These are phyloP conservation scores for Pyrochroa serraticornis DNA, from an alignment of 2,888 invertebrate species.

Conservation along the genomic window DNA sequence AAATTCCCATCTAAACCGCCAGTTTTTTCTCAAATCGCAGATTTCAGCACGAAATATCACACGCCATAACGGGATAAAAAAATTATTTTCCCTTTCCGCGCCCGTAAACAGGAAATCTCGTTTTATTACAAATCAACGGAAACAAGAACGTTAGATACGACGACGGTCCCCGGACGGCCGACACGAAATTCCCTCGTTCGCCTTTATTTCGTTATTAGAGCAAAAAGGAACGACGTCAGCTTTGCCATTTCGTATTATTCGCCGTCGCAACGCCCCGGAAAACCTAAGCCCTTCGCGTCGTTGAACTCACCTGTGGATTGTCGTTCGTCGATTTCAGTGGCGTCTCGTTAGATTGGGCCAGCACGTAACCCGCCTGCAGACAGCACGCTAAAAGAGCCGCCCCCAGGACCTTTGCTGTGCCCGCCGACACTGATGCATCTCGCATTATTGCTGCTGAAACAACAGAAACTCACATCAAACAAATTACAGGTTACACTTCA, in stretches of 20 bases:
- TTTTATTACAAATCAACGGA: too few relatives aligned
- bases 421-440: conserved; percentile 40
- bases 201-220: neutral
- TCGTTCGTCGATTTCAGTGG: conserved; percentile 44
- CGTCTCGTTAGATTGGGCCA: conserved; percentile 40
- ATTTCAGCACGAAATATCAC: too few relatives aligned
- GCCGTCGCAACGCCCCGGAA: neutral
- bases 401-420: conserved; percentile 45
- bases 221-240: neutral
- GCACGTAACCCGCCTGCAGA: conserved; percentile 40
- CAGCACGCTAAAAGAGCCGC: conserved; percentile 45
- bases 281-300: conserved; percentile 13
- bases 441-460: conserved; percentile 48
- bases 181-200: neutral
- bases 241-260: conserved; percentile 24
- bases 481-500: neutral
- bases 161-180: too few relatives aligned
- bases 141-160: too few relatives aligned
- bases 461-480: conserved; percentile 37
- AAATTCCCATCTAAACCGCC: too few relatives aligned
- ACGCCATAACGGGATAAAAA: too few relatives aligned
- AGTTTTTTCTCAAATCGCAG: too few relatives aligned
- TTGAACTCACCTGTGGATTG: conserved; percentile 44
- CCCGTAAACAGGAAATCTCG: too few relatives aligned
- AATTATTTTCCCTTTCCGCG: too few relatives aligned